phyloP scores from a whole-genome alignment of 2,888 invertebrate species.

The Periphyllus acericola region DNA sequence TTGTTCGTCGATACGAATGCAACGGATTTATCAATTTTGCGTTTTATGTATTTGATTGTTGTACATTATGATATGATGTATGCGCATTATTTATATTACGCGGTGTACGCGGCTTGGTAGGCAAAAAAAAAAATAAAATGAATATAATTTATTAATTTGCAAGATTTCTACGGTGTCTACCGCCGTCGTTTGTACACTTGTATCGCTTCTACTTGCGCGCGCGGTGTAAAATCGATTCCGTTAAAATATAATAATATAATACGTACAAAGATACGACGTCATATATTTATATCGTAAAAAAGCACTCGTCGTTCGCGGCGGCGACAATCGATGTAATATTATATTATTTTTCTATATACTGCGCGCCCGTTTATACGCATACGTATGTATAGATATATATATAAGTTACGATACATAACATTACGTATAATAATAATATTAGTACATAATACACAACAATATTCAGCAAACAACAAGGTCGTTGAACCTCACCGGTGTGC shows the following conservation, averaged over 20 bases:
- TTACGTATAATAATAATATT: slow-evolving; percentile 31
- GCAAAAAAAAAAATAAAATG: background rate
- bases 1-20: background rate
- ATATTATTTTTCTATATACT: background rate
- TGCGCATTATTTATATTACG: too few species aligned
- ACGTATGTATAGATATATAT: too few species aligned
- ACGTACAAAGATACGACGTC: background rate
- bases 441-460: slow-evolving; percentile 28
- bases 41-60: too few species aligned
- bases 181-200: background rate
- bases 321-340: background rate
- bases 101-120: background rate
- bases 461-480: slow-evolving; percentile 60
- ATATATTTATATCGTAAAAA: background rate
- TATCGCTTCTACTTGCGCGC: background rate
- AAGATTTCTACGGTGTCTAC: background rate
- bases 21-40: background rate
- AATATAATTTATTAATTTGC: background rate
- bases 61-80: too few species aligned
- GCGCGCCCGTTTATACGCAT: background rate
- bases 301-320: slow-evolving; percentile 2
- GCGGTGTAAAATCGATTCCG: slow-evolving; percentile 1
- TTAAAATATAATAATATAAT: background rate
- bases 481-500: slow-evolving; percentile 27
- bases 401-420: background rate